Evolutionary conservation across 2,888 invertebrate genomes (phyloP).

Genomic region (Drosophila helvetica): DNA sequence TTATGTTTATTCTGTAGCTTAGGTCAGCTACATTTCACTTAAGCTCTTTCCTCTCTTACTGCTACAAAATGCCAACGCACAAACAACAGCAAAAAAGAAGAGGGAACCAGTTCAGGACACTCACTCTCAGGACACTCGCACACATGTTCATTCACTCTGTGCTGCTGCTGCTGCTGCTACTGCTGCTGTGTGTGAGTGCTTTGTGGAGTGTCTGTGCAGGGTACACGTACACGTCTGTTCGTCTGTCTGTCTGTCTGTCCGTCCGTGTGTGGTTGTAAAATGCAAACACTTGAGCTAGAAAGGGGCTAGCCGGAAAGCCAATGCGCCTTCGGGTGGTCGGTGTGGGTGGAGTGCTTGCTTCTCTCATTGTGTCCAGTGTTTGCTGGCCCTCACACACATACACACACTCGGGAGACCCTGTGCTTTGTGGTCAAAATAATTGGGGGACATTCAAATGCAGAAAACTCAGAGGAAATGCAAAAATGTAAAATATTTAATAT

Average conservation of each 20-base stretch:
- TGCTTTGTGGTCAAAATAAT: constrained; percentile 44
- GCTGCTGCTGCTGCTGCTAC: constrained; percentile 6
- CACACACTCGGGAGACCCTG: constrained; percentile 6
- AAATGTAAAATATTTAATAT: constrained; percentile 1
- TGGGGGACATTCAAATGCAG: constrained; percentile 37
- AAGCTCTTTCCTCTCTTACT: constrained; percentile 47
- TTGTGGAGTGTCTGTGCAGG: not conserved
- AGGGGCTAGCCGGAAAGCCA: constrained; percentile 49
- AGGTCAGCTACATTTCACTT: constrained; percentile 82
- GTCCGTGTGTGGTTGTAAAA: constrained; percentile 67
- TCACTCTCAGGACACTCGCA: constrained; percentile 40
- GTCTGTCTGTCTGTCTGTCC: constrained; percentile 22
- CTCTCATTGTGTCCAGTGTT: constrained; percentile 40
- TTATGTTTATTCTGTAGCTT: constrained; percentile 79
- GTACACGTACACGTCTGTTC: constrained; percentile 17
- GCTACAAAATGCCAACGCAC: constrained; percentile 5
- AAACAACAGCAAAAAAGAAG: constrained; percentile 46
- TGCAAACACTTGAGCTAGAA: constrained; percentile 75
- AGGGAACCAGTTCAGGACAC: constrained; percentile 36
- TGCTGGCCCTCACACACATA: constrained; percentile 18
- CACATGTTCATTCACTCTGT: constrained; percentile 13
- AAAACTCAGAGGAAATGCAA: constrained; percentile 16
- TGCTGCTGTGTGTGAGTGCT: not conserved
- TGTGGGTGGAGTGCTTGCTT: constrained; percentile 21
- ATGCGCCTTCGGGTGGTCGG: constrained; percentile 7